phyloP scores from a whole-genome alignment of 2,113 vertebrate genomes.

The Siniperca knerii region DNA sequence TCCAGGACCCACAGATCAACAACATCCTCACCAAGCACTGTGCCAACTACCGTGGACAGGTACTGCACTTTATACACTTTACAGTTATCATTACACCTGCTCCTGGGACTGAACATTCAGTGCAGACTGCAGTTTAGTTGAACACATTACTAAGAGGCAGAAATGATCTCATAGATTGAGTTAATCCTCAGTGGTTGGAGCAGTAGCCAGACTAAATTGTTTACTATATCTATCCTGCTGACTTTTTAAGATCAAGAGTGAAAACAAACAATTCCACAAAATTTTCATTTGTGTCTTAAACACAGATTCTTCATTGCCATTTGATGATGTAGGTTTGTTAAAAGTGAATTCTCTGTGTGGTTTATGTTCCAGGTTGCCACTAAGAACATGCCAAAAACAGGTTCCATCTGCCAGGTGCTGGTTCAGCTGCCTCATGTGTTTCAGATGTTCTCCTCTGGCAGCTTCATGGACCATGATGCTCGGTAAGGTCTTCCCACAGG shows the following conservation, averaged over 20 bases:
- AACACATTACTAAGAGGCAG: slow-evolving; percentile 13
- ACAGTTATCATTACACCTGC: background rate
- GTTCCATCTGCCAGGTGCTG: slow-evolving; percentile 93
- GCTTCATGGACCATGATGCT: slow-evolving; percentile 82
- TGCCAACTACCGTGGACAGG: slow-evolving; percentile 92
- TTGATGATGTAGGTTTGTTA: background rate
- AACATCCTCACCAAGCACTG: slow-evolving; percentile 92
- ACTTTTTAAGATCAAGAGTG: background rate
- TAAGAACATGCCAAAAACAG: slow-evolving; percentile 87
- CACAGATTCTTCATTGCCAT: background rate
- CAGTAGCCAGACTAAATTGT: background rate
- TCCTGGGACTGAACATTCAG: background rate
- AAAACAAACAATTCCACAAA: background rate
- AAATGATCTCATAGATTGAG: slow-evolving; percentile 4
- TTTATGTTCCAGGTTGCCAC: slow-evolving; percentile 83
- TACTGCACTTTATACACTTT: slow-evolving; percentile 57
- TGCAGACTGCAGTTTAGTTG: background rate
- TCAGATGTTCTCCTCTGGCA: slow-evolving; percentile 89
- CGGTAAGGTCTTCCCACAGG: slow-evolving; percentile 81
- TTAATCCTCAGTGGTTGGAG: background rate
- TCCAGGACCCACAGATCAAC: slow-evolving; percentile 95
- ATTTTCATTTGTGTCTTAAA: background rate
- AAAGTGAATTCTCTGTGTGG: background rate
- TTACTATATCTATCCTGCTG: background rate
- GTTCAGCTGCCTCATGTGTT: slow-evolving; percentile 97